Evolutionary conservation across 1,140 invertebrate genomes (phyloP).

Genomic region (Apis florea): DNA sequence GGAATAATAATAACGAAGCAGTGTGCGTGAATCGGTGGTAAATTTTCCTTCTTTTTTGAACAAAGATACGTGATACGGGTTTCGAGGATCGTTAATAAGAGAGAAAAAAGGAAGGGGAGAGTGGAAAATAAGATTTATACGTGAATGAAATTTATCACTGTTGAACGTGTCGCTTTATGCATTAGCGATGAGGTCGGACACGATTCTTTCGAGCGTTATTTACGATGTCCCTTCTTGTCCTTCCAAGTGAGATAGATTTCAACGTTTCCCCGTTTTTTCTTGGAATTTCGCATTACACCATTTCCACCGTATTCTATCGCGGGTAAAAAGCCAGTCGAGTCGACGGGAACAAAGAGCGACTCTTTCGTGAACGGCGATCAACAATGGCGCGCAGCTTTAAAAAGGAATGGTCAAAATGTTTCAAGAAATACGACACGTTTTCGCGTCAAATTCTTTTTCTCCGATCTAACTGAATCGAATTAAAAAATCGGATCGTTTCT

Average conservation of each 20-base stretch:
- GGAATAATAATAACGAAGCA: no score
- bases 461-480: no score
- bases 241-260: constrained; percentile 3
- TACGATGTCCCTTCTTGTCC: not conserved
- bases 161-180: not conserved
- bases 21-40: no score
- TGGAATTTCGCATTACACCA: not conserved
- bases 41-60: no score
- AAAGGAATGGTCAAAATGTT: constrained; percentile 13
- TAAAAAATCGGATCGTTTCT: no score
- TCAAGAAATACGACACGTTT: constrained; percentile 22
- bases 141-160: not conserved
- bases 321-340: constrained; percentile 17
- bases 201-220: not conserved
- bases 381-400: constrained; percentile 18
- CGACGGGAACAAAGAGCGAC: not conserved
- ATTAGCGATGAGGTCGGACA: not conserved
- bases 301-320: constrained; percentile 8
- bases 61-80: no score
- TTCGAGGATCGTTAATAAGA: not conserved
- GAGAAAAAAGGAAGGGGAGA: no score
- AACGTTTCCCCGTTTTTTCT: constrained; percentile 6
- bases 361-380: constrained; percentile 21
- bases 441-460: constrained; percentile 22
- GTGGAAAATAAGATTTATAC: not conserved